Base-by-base conservation (phyloP, 2,888 invertebrate species). In the Conistra vaccinii region DNA sequence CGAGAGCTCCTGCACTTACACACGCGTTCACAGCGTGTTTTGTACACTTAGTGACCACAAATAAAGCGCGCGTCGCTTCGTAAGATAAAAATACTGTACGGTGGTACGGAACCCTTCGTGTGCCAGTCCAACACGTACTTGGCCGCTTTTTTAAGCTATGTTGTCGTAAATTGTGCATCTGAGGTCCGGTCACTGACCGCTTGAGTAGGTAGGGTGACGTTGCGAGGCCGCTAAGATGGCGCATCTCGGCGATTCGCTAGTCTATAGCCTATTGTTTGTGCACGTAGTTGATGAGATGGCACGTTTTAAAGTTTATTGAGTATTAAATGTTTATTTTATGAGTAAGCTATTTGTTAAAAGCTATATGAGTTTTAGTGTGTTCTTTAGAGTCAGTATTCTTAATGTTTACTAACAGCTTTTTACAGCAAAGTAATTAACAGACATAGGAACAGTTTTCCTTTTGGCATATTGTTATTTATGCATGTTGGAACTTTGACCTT, bases 151-250 rank as follows among this genome's bases (percentile, higher is more conserved):
- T 88, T 88, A 88, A 71, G 80, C 51, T 61, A 77, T 73, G 70
- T 51, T 76, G 77, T 85, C 77, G 83, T 81, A 80, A 80, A 84
- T 82, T 76, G 80, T 73, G 79, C 88, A 90, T 88, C 89, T 89
- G 88, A 89, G 88, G 87, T 84, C 80, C 87, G 91, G 91, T 89
- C 91, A 88, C 57, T 90, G 92, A 91, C 91, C 90, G 90, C 69
- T 89, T 85, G 81, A 86, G 82, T 77, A 76, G 79, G 74, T 85
- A 81, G 84, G 88, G 86, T 85, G 85, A 79, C 69, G 75, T 76
- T 69, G 68, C 66, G 48, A 73, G 82, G 82, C 73, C 71, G 60
- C 77, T 88, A 88, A 87, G 75, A 85, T 84, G 84, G 26, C 83
- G 88, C 86, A 82, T 76, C n/a, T 26, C 32, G 42, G n/a, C 48